A percentile compares a stretch with the other conserved stretches of the same genome.
Evolutionary conservation across 2,113 vertebrate genomes (phyloP).

Genomic region (Arothron firmamentum): DNA sequence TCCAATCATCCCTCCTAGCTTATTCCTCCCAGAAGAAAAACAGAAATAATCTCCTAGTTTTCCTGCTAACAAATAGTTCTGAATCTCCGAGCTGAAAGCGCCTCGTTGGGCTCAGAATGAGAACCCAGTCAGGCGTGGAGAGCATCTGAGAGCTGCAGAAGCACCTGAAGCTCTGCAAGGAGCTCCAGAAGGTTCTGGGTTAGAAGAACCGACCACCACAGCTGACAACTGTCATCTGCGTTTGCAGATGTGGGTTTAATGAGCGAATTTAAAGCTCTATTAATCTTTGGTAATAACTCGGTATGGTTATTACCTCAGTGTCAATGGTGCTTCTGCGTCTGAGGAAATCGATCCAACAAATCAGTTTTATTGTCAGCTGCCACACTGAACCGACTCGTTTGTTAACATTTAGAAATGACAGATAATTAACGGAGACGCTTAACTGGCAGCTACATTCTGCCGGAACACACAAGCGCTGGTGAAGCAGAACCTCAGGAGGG

Average conservation of each 20-base stretch:
- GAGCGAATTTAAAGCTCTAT: constrained; percentile 62
- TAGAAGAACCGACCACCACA: constrained; percentile 24
- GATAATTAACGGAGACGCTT: constrained; percentile 47
- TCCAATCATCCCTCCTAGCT: too few species aligned
- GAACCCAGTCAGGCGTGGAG: constrained; percentile 50
- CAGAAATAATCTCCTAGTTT: background rate
- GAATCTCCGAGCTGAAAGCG: background rate
- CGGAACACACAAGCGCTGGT: constrained; percentile 5
- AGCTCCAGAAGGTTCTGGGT: constrained; percentile 36
- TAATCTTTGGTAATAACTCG: constrained; percentile 63
- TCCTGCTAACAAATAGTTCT: background rate
- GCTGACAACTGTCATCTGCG: constrained; percentile 53
- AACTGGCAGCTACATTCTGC: constrained; percentile 15
- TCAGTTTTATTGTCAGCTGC: constrained; percentile 59
- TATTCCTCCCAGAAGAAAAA: too few species aligned
- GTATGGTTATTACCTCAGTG: constrained; percentile 53
- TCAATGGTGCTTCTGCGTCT: constrained; percentile 29
- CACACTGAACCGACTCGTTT: constrained; percentile 41
- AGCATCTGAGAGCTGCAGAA: constrained; percentile 50
- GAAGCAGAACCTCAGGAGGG: background rate
- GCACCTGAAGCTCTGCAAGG: constrained; percentile 27
- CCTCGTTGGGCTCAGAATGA: constrained; percentile 10
- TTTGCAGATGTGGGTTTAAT: constrained; percentile 60
- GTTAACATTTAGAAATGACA: constrained; percentile 55
- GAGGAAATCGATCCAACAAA: constrained; percentile 53